phyloP scores from a whole-genome alignment of 2,888 invertebrate species.

The Hypomecis punctinalis region DNA sequence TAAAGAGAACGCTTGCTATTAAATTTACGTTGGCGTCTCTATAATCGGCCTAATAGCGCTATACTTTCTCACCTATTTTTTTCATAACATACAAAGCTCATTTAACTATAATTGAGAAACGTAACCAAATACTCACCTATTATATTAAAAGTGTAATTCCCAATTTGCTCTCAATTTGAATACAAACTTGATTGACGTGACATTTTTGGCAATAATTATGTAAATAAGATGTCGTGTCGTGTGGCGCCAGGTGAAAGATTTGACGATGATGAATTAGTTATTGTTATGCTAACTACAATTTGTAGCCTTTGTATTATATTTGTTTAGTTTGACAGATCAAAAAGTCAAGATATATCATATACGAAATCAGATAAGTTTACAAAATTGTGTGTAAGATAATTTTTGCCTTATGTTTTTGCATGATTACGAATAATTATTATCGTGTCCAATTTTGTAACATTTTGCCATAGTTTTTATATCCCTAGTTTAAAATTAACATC shows the following conservation, averaged over 20 bases:
- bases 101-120: conserved; percentile 7
- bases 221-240: conserved; percentile 32
- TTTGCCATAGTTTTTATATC: too few relatives aligned
- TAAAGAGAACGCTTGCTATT: too few relatives aligned
- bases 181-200: conserved; percentile 55
- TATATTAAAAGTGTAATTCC: conserved; percentile 6
- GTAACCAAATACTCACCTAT: conserved; percentile 8
- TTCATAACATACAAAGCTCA: background rate
- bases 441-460: too few relatives aligned
- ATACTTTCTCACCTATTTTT: background rate
- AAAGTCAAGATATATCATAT: background rate
- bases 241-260: conserved; percentile 17
- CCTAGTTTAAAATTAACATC: too few relatives aligned
- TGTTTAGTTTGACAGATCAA: background rate
- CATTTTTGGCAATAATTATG: conserved; percentile 53
- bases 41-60: too few relatives aligned
- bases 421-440: too few relatives aligned
- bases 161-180: conserved; percentile 26
- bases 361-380: background rate
- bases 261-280: conserved; percentile 13
- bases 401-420: too few relatives aligned
- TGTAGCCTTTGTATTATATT: conserved; percentile 5
- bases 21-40: too few relatives aligned
- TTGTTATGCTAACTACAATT: conserved; percentile 5
- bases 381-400: too few relatives aligned